phyloP scores from a whole-genome alignment of 2,113 vertebrate species.

The Verasper variegatus region DNA sequence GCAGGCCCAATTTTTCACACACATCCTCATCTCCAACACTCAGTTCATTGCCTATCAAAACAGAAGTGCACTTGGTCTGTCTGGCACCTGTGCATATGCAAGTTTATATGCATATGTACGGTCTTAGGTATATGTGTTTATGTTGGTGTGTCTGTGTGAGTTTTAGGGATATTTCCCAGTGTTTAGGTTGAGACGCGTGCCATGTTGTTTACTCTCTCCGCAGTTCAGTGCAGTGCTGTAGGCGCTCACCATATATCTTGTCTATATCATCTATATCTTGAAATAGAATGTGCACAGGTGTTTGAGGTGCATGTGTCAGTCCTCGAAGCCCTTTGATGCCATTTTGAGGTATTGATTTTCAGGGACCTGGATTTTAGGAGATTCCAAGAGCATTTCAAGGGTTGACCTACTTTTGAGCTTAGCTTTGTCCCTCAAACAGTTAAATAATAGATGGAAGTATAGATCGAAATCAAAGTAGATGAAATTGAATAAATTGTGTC shows the following conservation, averaged over 20 bases:
- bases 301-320: constrained; percentile 22
- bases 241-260: constrained; percentile 5
- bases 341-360: too few relatives aligned
- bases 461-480: constrained; percentile 12
- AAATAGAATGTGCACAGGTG: constrained; percentile 35
- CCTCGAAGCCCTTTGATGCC: not conserved
- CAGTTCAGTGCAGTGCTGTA: constrained; percentile 2
- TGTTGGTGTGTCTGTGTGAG: not conserved
- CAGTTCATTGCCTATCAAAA: constrained; percentile 64
- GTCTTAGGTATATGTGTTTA: constrained; percentile 2
- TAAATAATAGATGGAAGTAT: not conserved
- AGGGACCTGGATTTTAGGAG: not conserved
- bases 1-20: constrained; percentile 65
- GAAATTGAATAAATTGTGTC: not conserved
- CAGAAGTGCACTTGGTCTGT: constrained; percentile 48
- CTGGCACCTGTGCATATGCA: constrained; percentile 28
- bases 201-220: constrained; percentile 20
- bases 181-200: constrained; percentile 36
- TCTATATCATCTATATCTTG: too few relatives aligned
- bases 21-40: constrained; percentile 63
- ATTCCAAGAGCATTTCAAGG: not conserved
- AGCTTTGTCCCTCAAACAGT: too few relatives aligned
- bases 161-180: constrained; percentile 18
- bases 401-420: too few relatives aligned
- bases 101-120: constrained; percentile 13